Evolutionary conservation across 2,113 vertebrate species (phyloP).

Genomic region (Pogona vitticeps): DNA sequence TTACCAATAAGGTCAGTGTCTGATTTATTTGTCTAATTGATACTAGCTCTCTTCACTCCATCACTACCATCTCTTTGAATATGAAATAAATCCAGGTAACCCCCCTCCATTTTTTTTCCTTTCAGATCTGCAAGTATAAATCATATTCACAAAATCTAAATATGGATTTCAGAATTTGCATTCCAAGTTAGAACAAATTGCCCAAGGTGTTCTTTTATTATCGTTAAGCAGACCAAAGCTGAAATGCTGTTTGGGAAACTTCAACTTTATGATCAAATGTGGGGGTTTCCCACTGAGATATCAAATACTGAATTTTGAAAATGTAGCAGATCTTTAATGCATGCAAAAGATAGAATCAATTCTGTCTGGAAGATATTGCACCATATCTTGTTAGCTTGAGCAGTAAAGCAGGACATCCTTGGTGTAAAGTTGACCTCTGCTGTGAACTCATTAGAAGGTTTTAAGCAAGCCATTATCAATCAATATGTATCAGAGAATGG

Average conservation of each 20-base stretch:
- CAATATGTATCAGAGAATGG: too few relatives aligned
- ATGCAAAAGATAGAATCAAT: not conserved
- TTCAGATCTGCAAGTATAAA: not conserved
- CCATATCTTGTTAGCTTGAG: not conserved
- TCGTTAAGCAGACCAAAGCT: not conserved
- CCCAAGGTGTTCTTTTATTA: not conserved
- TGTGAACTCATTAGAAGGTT: not conserved
- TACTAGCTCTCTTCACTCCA: not conserved
- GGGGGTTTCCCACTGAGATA: too few relatives aligned
- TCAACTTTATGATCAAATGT: too few relatives aligned
- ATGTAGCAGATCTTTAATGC: too few relatives aligned
- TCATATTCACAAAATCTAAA: not conserved
- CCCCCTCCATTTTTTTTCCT: not conserved
- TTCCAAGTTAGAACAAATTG: not conserved
- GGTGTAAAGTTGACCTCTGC: not conserved
- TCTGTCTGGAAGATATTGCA: not conserved
- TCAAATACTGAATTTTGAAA: too few relatives aligned
- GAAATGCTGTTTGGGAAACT: not conserved
- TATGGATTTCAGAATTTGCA: not conserved
- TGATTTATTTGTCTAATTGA: not conserved
- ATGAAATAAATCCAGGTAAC: not conserved
- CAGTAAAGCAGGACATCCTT: too few relatives aligned
- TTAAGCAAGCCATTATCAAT: not conserved
- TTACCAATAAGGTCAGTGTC: not conserved
- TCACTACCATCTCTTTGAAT: not conserved